A percentile compares a stretch with the other conserved stretches of the same genome.
phyloP scores from a whole-genome alignment of 2,113 vertebrate species.

The Piprites chloris region DNA sequence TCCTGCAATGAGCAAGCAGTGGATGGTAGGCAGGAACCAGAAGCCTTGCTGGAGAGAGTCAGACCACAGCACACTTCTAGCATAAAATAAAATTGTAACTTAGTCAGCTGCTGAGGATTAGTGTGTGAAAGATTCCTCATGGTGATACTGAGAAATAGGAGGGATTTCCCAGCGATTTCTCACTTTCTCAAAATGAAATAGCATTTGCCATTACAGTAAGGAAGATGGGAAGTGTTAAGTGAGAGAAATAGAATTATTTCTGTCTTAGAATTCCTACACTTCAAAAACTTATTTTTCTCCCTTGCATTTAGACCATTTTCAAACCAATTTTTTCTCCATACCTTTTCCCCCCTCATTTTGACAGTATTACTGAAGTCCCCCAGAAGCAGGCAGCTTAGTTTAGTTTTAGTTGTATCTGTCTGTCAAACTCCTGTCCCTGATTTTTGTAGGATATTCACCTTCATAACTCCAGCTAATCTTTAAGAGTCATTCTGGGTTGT shows the following conservation, averaged over 20 bases:
- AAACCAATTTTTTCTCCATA: background rate
- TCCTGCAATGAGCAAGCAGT: background rate
- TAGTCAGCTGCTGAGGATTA: background rate
- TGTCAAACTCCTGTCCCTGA: background rate
- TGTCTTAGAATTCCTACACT: background rate
- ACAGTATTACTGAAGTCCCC: background rate
- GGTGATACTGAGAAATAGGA: background rate
- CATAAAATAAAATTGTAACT: background rate
- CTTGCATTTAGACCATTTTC: background rate
- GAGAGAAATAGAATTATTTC: background rate
- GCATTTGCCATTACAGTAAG: background rate
- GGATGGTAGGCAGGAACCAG: background rate
- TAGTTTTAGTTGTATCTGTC: background rate
- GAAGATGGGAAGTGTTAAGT: background rate
- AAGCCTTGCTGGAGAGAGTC: background rate
- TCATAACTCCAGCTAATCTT: background rate
- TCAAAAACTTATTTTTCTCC: background rate
- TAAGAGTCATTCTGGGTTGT: background rate
- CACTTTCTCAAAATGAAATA: background rate
- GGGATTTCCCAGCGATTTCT: background rate
- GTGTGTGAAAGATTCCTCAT: background rate
- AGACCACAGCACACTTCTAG: rapidly evolving
- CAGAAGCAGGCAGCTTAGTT: background rate
- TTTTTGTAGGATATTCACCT: background rate
- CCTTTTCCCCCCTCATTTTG: background rate